A percentile compares a stretch with the other conserved stretches of the same genome.
Conservation (phyloP, 2,113 vertebrate genomes). For the Leucosticte australis region DNA sequence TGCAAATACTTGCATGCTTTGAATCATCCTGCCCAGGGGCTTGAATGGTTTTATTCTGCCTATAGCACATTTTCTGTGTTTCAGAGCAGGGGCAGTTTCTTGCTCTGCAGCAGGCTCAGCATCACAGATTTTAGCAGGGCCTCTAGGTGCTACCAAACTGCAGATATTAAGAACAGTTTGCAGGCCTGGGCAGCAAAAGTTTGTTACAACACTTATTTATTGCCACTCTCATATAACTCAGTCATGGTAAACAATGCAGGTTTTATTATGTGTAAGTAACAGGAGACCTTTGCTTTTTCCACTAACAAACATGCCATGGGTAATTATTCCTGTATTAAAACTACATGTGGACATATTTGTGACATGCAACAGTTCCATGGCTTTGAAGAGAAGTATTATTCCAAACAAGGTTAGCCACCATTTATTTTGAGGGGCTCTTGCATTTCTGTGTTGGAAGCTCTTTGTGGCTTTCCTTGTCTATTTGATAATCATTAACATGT, state of each 20-base stretch:
- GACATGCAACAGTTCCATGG: conserved; percentile 50
- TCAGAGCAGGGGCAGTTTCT: background rate
- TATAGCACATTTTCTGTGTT: background rate
- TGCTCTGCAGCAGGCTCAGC: background rate
- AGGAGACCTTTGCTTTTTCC: conserved; percentile 56
- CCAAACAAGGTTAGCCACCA: conserved; percentile 58
- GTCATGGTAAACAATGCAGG: conserved; percentile 28
- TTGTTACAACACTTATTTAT: conserved; percentile 62
- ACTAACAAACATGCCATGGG: conserved; percentile 62
- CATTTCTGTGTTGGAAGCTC: conserved; percentile 24
- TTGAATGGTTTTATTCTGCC: background rate
- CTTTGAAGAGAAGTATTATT: conserved; percentile 60
- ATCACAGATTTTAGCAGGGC: background rate
- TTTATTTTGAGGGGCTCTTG: conserved; percentile 58
- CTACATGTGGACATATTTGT: conserved; percentile 57
- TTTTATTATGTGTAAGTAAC: conserved; percentile 48
- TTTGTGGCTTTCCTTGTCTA: conserved; percentile 61
- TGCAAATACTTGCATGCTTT: background rate
- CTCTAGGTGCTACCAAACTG: conserved; percentile 47
- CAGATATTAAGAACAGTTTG: conserved; percentile 28
- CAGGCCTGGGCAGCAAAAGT: conserved; percentile 23
- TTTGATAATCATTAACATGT: conserved; percentile 73
- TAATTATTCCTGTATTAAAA: conserved; percentile 62
- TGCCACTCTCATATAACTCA: conserved; percentile 42
- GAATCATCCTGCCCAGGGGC: background rate